A percentile compares a stretch with the other conserved stretches of the same genome.
Conservation (phyloP, 2,888 invertebrate genomes). For the Rhagonycha lutea region DNA sequence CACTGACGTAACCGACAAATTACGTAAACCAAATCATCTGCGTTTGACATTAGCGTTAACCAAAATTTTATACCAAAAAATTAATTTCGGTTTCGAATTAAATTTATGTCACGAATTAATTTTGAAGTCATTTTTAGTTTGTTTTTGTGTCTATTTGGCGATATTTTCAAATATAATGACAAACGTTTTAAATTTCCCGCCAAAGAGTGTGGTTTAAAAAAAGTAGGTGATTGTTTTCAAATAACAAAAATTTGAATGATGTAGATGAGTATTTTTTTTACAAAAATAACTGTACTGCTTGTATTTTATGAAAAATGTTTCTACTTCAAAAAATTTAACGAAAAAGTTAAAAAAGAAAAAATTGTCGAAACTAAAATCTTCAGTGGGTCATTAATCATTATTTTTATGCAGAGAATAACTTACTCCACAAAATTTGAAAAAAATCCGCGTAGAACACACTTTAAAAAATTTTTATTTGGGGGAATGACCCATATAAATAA, state of each 20-base stretch:
- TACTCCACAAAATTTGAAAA: too few relatives aligned
- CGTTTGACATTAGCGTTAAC: neutral
- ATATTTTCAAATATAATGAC: neutral
- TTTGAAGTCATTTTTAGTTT: neutral
- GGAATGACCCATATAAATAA: too few relatives aligned
- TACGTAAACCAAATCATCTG: slow-evolving; percentile 11
- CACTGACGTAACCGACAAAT: slow-evolving; percentile 17
- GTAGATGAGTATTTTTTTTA: too few relatives aligned
- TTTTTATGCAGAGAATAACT: too few relatives aligned
- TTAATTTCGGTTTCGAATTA: neutral
- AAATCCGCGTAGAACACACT: too few relatives aligned
- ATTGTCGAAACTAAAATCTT: too few relatives aligned
- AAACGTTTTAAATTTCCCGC: neutral
- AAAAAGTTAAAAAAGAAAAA: too few relatives aligned
- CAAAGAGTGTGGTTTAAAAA: neutral
- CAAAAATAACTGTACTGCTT: too few relatives aligned
- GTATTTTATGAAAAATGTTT: too few relatives aligned
- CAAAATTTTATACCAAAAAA: neutral
- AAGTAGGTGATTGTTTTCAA: neutral
- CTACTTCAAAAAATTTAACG: too few relatives aligned
- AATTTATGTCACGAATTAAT: neutral
- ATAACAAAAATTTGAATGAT: neutral
- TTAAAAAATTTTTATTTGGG: too few relatives aligned
- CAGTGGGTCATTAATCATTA: too few relatives aligned
- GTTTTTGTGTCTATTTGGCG: neutral